Evolutionary conservation across 2,113 vertebrate genomes (phyloP).

Genomic region (pig (Sus scrofa)): DNA sequence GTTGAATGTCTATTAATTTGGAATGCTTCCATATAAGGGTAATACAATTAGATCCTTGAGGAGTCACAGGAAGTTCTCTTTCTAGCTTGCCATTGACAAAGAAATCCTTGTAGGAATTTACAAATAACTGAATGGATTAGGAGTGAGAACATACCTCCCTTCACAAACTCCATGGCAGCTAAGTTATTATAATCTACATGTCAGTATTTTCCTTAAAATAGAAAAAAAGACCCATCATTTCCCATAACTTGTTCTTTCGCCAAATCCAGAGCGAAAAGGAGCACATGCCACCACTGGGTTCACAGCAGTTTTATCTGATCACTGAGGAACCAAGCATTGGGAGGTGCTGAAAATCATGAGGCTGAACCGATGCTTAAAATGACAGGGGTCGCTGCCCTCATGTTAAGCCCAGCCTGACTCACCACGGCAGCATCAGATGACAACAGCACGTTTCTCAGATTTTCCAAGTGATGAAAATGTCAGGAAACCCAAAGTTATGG

Average conservation of each 20-base stretch:
- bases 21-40: not conserved
- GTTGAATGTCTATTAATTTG: not conserved
- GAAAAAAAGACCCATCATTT: not conserved
- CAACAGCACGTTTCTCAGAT: not conserved
- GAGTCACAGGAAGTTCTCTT: not conserved
- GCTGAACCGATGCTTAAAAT: not conserved
- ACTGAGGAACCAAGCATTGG: not conserved
- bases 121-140: not conserved
- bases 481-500: conserved; percentile 61
- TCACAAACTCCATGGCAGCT: not conserved
- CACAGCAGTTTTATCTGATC: not conserved
- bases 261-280: not conserved
- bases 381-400: not conserved
- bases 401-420: not conserved
- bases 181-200: not conserved
- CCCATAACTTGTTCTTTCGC: not conserved
- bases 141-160: not conserved
- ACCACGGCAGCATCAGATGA: not conserved
- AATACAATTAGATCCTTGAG: not conserved
- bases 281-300: not conserved
- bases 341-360: not conserved
- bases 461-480: conserved; percentile 67
- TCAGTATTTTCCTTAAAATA: not conserved
- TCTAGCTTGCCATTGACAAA: not conserved
- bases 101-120: not conserved